These are phyloP conservation scores for Delia radicum DNA, from an alignment of 1,140 invertebrate species.

Conservation along the genomic window DNA sequence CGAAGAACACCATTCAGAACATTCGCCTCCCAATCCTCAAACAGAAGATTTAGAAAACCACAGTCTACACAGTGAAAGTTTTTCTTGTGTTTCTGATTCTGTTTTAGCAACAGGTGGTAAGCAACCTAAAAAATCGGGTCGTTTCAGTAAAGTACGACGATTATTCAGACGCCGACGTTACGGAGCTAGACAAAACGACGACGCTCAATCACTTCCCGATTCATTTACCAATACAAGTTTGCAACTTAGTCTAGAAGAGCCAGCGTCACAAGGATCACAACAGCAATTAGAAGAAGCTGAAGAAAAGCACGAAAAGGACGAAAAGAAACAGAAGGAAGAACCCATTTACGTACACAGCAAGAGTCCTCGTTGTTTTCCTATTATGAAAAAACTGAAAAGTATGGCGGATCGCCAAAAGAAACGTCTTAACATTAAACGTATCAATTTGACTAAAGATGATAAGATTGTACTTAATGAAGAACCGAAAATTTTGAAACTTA, in stretches of 20 bases:
- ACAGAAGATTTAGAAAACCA: constrained; percentile 38
- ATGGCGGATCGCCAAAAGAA: constrained; percentile 63
- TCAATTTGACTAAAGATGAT: constrained; percentile 54
- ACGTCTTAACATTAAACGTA: constrained; percentile 58
- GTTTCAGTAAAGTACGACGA: constrained; percentile 32
- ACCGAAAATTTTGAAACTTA: constrained; percentile 50
- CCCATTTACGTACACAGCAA: constrained; percentile 46
- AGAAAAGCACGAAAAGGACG: background rate
- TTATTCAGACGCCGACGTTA: constrained; percentile 42
- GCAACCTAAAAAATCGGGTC: constrained; percentile 6
- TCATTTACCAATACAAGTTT: constrained; percentile 44
- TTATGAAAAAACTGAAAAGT: constrained; percentile 64
- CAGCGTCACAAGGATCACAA: constrained; percentile 22
- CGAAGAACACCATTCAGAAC: constrained; percentile 7
- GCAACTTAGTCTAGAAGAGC: constrained; percentile 45
- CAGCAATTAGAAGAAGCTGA: background rate
- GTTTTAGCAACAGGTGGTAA: constrained; percentile 43
- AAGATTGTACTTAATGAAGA: constrained; percentile 48
- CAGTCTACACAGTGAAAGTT: constrained; percentile 42
- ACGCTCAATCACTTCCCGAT: constrained; percentile 52
- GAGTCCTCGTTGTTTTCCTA: constrained; percentile 58
- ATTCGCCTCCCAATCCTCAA: constrained; percentile 38
- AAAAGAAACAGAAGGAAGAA: background rate
- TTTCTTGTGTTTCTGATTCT: constrained; percentile 52
- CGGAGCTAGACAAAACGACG: constrained; percentile 44